Base-by-base conservation (phyloP, 2,113 vertebrate genomes). In the Tympanuchus pallidicinctus region DNA sequence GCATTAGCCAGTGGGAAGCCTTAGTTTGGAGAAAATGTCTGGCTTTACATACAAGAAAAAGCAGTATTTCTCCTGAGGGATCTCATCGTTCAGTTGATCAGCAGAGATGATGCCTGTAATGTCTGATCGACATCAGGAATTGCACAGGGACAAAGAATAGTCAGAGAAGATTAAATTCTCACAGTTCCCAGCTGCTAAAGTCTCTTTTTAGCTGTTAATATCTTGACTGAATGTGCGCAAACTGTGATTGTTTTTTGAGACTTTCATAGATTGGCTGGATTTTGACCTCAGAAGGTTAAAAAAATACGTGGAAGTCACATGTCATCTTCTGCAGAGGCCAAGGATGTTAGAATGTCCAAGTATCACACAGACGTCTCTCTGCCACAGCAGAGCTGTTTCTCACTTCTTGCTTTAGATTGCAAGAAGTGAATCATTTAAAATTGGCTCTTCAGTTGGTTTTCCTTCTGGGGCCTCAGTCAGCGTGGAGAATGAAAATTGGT, bases 91-190 rank as follows among this genome's bases (percentile, higher is more conserved):
- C 65, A 84, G 7, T 69, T 90, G 25, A 24, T 87, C 36, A 82
- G 54, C 1, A 3, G 63, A 42, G 21, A 52, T 57, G 25, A 10
- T 88, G 52, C 47, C 64, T 94, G 45, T 64, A 65, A 71, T 90
- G 52, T 86, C 50, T 96, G 38, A 93, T 83, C 61, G 77, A 12
- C 75, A 80, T 61, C 1, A 1, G 57, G 80, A 73, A 24, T 30
- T 86, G 18, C 38, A 38, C 4, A 90, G 42, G 32, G 72, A 88
- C 52, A 83, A 82, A 81, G 25, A 45, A 56, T 47, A 70, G 45
- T 77, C 60, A 86, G 59, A 74, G 65, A 50, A 86, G 69, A 90
- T 84, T 91, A 90, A 83, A 86, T 96, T 88, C 94, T 88, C 43
- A 71, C 6, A 7, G 34, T 71, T 95, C 75, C 22, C 70, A 86